Evolutionary conservation across 2,888 invertebrate genomes (phyloP).

Genomic region (Trichopoda pennipes): DNA sequence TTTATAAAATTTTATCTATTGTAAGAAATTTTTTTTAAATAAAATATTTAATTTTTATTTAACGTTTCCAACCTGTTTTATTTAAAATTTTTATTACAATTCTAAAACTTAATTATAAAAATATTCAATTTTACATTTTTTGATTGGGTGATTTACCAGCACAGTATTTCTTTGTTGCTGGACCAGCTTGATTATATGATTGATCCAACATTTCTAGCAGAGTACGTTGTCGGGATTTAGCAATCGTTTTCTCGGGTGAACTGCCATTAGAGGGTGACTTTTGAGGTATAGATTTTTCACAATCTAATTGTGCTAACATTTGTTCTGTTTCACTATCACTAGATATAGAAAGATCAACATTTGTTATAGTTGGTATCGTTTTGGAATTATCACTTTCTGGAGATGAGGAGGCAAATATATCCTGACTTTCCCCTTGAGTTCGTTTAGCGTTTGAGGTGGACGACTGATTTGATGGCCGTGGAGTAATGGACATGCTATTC

Average conservation of each 20-base stretch:
- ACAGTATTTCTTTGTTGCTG: slow-evolving; percentile 60
- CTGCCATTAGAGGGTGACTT: slow-evolving; percentile 44
- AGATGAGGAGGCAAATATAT: slow-evolving; percentile 69
- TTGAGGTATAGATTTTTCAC: slow-evolving; percentile 36
- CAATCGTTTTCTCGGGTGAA: slow-evolving; percentile 47
- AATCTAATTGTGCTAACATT: slow-evolving; percentile 39
- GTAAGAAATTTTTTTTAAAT: too few relatives aligned
- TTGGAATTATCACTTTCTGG: slow-evolving; percentile 62
- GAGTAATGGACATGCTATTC: slow-evolving; percentile 64
- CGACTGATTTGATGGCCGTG: slow-evolving; percentile 43
- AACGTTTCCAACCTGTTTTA: slow-evolving; percentile 4
- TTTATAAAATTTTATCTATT: too few relatives aligned
- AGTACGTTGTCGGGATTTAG: slow-evolving; percentile 74
- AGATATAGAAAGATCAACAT: slow-evolving; percentile 57
- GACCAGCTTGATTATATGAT: slow-evolving; percentile 63
- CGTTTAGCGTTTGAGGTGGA: slow-evolving; percentile 55
- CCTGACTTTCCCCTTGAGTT: slow-evolving; percentile 65
- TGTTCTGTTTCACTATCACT: slow-evolving; percentile 68
- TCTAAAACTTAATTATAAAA: slow-evolving; percentile 12
- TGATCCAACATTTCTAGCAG: slow-evolving; percentile 79
- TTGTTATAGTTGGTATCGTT: slow-evolving; percentile 29
- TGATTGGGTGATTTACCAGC: slow-evolving; percentile 46
- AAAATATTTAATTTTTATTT: background rate
- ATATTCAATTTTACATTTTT: slow-evolving; percentile 12
- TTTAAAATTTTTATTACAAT: slow-evolving; percentile 22